Evolutionary conservation across 2,888 invertebrate species (phyloP).

Genomic region (Metallyticus violacea): DNA sequence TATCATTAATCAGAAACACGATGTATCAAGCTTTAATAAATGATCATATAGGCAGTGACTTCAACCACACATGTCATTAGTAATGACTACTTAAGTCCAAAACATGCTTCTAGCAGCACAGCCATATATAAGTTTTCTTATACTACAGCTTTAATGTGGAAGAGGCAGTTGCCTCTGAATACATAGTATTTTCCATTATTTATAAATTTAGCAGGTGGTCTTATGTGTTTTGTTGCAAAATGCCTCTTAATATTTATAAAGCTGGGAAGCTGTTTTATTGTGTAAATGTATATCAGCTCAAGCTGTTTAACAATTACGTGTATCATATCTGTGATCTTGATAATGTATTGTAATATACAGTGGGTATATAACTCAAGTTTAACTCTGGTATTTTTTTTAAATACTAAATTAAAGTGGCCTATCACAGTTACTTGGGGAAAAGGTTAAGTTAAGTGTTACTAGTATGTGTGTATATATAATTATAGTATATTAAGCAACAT

Average conservation of each 20-base stretch:
- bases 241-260: neutral
- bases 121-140: neutral
- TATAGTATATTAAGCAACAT: neutral
- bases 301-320: neutral
- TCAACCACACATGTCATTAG: no score
- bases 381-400: neutral
- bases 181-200: neutral
- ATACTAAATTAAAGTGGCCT: neutral
- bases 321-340: neutral
- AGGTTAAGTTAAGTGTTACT: neutral
- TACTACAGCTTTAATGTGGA: no score
- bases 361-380: no score
- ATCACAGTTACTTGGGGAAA: neutral
- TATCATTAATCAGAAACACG: no score
- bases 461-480: neutral
- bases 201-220: neutral
- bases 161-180: neutral
- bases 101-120: neutral
- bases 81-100: no score
- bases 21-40: no score
- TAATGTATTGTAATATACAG: neutral
- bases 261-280: neutral
- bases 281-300: neutral
- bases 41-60: no score
- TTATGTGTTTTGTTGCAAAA: neutral